Evolutionary conservation across 2,113 vertebrate genomes (phyloP).

Genomic region (Suncus etruscus): DNA sequence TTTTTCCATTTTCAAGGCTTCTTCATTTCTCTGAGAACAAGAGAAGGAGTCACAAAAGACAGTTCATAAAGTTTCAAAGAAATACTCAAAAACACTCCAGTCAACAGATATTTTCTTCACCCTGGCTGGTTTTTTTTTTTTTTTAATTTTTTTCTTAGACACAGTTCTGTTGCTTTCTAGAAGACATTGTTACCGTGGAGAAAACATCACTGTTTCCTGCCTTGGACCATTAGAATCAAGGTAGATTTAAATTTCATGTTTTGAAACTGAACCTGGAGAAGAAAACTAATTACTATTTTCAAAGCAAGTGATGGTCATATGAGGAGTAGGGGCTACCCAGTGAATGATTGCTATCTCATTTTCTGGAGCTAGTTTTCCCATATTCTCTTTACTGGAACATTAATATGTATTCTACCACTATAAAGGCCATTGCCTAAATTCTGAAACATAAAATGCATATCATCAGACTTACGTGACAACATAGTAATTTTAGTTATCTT

Average conservation of each 20-base stretch:
- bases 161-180: neutral
- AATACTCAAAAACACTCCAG: conserved; percentile 42
- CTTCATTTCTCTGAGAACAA: conserved; percentile 34
- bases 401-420: neutral
- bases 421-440: neutral
- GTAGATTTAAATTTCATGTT: neutral
- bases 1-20: conserved; percentile 38
- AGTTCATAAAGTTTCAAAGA: conserved; percentile 50
- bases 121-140: neutral
- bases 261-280: neutral
- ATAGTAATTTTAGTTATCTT: neutral
- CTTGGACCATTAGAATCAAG: neutral
- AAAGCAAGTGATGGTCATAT: neutral
- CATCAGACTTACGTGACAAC: neutral
- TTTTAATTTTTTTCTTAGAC: conserved; percentile 34
- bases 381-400: neutral
- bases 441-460: neutral
- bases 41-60: neutral
- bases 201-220: neutral
- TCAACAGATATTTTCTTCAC: neutral
- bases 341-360: neutral
- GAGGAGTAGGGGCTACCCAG: neutral
- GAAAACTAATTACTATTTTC: conserved; percentile 24
- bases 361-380: neutral
- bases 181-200: conserved; percentile 30